Conservation (phyloP, 2,888 invertebrate species). For the Actias luna region DNA sequence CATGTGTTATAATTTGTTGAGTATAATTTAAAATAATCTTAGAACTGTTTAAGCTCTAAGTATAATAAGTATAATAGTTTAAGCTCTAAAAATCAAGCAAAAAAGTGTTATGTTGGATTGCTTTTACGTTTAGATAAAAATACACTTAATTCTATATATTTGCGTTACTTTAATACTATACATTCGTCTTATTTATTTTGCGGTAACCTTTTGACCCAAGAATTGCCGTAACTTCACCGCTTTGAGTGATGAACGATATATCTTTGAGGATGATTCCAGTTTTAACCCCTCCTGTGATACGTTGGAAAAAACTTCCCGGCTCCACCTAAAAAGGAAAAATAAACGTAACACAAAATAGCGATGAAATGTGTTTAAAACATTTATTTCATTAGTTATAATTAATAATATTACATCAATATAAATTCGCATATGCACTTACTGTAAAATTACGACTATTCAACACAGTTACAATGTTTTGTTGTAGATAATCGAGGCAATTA, state of each 20-base stretch:
- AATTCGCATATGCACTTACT: too few species aligned
- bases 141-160: background rate
- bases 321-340: conserved; percentile 83
- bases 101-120: too few species aligned
- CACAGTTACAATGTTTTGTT: background rate
- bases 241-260: conserved; percentile 94
- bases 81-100: too few species aligned
- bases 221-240: conserved; percentile 96
- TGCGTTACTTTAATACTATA: background rate
- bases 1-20: too few species aligned
- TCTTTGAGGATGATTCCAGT: conserved; percentile 95
- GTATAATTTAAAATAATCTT: too few species aligned
- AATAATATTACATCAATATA: too few species aligned
- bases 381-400: too few species aligned
- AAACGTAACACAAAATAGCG: background rate
- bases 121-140: too few species aligned
- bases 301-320: conserved; percentile 88
- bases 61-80: too few species aligned
- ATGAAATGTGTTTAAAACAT: too few species aligned
- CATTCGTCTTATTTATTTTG: background rate
- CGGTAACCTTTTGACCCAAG: conserved; percentile 93
- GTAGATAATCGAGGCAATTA: background rate
- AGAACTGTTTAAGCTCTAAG: too few species aligned
- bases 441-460: too few species aligned
- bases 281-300: conserved; percentile 88